Conservation (phyloP, 2,113 vertebrate species). For the Bubo blakistoni region DNA sequence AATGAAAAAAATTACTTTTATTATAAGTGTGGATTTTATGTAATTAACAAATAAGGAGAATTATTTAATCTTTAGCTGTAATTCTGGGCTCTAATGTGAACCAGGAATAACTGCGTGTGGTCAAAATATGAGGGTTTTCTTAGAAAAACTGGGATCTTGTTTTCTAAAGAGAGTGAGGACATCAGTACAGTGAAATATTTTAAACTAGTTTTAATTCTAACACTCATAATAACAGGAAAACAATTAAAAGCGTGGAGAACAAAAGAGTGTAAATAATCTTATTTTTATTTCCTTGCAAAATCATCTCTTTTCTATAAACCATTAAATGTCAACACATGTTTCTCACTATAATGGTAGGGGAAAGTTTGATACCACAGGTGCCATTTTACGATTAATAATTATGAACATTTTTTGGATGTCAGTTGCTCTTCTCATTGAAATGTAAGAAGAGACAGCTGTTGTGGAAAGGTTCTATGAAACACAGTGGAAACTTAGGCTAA, state of each 20-base stretch:
- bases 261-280: background rate
- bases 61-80: background rate
- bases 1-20: background rate
- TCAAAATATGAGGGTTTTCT: background rate
- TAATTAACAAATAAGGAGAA: background rate
- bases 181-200: background rate
- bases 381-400: background rate
- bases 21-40: background rate
- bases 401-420: background rate
- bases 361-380: background rate
- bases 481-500: background rate
- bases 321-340: background rate
- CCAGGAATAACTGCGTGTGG: background rate
- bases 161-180: background rate
- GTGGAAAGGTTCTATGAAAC: background rate
- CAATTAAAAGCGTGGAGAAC: rapidly evolving
- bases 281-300: background rate
- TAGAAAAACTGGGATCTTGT: background rate
- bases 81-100: background rate
- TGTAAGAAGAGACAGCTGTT: background rate
- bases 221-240: background rate
- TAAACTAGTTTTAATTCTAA: background rate
- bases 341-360: background rate
- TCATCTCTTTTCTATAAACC: background rate
- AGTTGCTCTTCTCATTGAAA: background rate